Evolutionary conservation across 2,888 invertebrate species (phyloP), one percentile per base, ranked within the genome.

Genomic region (Tetranychus piercei): DNA sequence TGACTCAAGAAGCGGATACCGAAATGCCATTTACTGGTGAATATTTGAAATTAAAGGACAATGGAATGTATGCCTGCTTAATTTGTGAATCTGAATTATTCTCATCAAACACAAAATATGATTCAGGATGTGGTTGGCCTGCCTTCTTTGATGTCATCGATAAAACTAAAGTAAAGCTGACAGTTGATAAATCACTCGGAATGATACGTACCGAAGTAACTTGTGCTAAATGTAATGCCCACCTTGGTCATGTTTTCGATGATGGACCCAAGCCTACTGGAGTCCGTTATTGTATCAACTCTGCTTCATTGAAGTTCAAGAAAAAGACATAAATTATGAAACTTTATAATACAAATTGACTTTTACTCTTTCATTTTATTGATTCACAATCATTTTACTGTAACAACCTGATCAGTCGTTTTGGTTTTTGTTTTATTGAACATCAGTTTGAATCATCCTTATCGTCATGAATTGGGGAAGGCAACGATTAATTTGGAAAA

Each of bases 231-330:
- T 96, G 95, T 85, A 88, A 89, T 78, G 90, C 94, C 78, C 96
- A 97, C 84, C 88, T 97, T 83, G 96, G 97, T 74, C 96, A 97
- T 82, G 92, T 96, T 76, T 97, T 97, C 84, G 90, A 91, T 82
- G 96, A 97, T 83, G 96, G 96, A 79, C 96, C 96, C 5, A 87
- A 89, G 80, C 94, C 94, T 74, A 94, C 91, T 75, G 89, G 89
- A 81, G 92, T 92, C 84, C 87, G 96, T 76, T 97, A 92, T 76
- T 77, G 77, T 65, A 77, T 77, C 20, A 77, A 77, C 44, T 77
- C 77, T 22, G 74, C 76, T 67, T 22, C 77, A 11, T 70, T 77
- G 7, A 74, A 65, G 65, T 77, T 77, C 45, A 66, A 65, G 23
- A 55, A 55, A 55, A 55, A 55, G 55, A 55, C 55, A 55, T 15